phyloP scores from a whole-genome alignment of 2,797 vertebrate genomes.

The Allobates femoralis region DNA sequence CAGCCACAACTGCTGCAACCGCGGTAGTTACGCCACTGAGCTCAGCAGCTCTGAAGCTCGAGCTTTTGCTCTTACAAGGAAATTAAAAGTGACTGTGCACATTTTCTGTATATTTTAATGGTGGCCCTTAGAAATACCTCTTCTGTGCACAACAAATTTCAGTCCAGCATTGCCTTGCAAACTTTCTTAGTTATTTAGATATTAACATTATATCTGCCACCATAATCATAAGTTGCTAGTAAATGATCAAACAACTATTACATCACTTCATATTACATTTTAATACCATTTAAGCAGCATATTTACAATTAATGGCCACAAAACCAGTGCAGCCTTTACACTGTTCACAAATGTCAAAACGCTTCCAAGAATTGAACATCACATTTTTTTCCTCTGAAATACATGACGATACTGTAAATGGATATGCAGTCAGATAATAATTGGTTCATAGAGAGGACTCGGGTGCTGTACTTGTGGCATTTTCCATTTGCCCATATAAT shows the following conservation, averaged over 20 bases:
- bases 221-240: not conserved
- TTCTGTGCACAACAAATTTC: no score
- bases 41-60: no score
- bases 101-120: no score
- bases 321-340: slow-evolving; percentile 80
- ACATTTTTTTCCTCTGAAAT: slow-evolving; percentile 30
- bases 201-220: not conserved
- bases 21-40: no score
- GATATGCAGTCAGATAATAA: not conserved
- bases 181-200: not conserved
- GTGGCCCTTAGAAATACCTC: no score
- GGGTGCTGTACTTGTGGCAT: not conserved
- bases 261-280: slow-evolving; percentile 69
- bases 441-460: not conserved
- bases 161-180: no score
- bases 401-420: not conserved
- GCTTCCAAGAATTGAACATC: slow-evolving; percentile 66
- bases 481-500: not conserved
- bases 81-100: no score
- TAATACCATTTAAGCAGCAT: slow-evolving; percentile 73
- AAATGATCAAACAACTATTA: slow-evolving; percentile 73
- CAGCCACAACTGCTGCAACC: no score
- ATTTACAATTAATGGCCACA: slow-evolving; percentile 82
- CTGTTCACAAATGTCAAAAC: slow-evolving; percentile 71
- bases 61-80: no score